These are phyloP conservation scores for Cephus sareptanus DNA, from an alignment of 2,888 invertebrate species.

Conservation along the genomic window DNA sequence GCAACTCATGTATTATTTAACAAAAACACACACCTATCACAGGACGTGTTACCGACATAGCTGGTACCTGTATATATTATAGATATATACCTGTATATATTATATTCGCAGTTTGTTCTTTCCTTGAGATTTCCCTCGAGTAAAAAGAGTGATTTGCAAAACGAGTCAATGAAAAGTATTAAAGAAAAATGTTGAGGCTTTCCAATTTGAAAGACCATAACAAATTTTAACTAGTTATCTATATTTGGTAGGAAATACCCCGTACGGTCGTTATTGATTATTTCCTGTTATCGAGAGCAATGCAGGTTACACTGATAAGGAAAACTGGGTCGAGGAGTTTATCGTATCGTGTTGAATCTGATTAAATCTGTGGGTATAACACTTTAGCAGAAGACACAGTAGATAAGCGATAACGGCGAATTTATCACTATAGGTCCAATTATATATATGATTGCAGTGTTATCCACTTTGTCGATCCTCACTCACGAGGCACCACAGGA, in stretches of 20 bases:
- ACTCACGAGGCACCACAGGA: constrained; percentile 19
- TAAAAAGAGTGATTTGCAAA: neutral
- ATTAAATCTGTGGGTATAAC: neutral
- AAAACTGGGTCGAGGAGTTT: neutral
- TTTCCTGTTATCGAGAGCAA: neutral
- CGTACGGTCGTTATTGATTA: neutral
- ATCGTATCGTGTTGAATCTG: neutral
- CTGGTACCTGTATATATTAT: neutral
- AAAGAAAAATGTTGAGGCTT: neutral
- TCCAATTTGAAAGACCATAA: neutral
- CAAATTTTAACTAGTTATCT: neutral
- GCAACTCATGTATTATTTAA: constrained; percentile 49
- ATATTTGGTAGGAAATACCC: neutral
- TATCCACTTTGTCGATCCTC: constrained; percentile 12
- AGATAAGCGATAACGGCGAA: neutral
- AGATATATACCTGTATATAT: neutral
- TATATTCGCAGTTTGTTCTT: neutral
- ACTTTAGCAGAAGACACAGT: neutral
- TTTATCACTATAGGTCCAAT: neutral
- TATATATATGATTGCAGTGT: constrained; percentile 11
- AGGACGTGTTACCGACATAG: neutral
- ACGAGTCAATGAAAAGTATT: neutral
- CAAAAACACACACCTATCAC: neutral
- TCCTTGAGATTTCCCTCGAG: neutral
- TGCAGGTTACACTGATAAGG: neutral